A percentile compares a stretch with the other conserved stretches of the same genome.
Conservation (phyloP, 1,140 invertebrate genomes). For the Anastrepha obliqua region DNA sequence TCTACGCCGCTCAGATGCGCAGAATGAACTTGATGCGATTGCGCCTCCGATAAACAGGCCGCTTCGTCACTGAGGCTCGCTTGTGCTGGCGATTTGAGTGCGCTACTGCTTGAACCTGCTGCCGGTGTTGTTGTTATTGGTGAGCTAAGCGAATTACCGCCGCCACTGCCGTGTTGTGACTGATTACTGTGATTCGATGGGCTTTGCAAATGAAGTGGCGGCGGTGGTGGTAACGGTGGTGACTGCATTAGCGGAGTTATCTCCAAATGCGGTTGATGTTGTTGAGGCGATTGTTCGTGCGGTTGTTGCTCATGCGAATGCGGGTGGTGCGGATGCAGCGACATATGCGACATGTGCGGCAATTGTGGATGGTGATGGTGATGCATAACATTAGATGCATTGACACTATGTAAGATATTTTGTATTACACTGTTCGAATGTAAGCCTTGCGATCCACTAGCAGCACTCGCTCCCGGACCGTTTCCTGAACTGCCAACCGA, state of each 20-base stretch:
- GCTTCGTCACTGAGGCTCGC: slow-evolving; percentile 24
- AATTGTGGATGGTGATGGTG: slow-evolving; percentile 52
- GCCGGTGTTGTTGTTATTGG: slow-evolving; percentile 28
- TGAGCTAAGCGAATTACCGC: slow-evolving; percentile 45
- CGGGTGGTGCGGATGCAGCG: slow-evolving; percentile 59
- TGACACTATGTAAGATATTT: slow-evolving; percentile 66
- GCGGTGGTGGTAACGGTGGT: slow-evolving; percentile 4
- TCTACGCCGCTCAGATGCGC: background rate
- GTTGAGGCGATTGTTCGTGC: slow-evolving; percentile 41
- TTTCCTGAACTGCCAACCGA: slow-evolving; percentile 7
- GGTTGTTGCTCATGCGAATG: slow-evolving; percentile 60
- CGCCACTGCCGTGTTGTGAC: slow-evolving; percentile 23
- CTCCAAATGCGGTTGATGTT: slow-evolving; percentile 50
- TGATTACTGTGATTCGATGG: slow-evolving; percentile 50
- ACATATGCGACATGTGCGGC: slow-evolving; percentile 58
- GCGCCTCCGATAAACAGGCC: background rate
- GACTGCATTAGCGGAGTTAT: slow-evolving; percentile 52
- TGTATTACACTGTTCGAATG: slow-evolving; percentile 62
- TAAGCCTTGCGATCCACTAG: slow-evolving; percentile 30
- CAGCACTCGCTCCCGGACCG: background rate
- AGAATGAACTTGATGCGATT: background rate
- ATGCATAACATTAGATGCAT: slow-evolving; percentile 67
- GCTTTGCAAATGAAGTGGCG: slow-evolving; percentile 21
- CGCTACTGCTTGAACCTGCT: background rate
- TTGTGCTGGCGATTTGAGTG: slow-evolving; percentile 35